A percentile compares a stretch with the other conserved stretches of the same genome.
These are phyloP conservation scores for Luffia ferchaultella DNA, from an alignment of 2,888 invertebrate genomes.

Conservation along the genomic window DNA sequence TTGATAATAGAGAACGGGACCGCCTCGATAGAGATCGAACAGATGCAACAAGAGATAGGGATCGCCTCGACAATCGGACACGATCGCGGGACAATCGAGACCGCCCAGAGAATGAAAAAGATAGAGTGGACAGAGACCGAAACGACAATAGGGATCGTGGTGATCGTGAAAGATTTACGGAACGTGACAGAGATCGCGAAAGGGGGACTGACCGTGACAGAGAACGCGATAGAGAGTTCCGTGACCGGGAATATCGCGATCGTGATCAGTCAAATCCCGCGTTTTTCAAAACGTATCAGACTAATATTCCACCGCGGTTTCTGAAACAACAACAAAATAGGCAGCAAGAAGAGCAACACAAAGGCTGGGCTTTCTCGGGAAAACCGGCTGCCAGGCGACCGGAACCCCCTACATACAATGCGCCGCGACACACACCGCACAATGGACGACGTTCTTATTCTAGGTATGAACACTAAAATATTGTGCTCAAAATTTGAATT, in stretches of 20 bases:
- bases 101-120: slow-evolving; percentile 13
- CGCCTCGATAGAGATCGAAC: slow-evolving; percentile 16
- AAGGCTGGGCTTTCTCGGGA: slow-evolving; percentile 49
- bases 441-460: slow-evolving; percentile 55
- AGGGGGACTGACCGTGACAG: slow-evolving; percentile 24
- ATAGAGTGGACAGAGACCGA: slow-evolving; percentile 37
- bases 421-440: slow-evolving; percentile 44
- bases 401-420: slow-evolving; percentile 44
- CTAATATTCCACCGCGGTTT: slow-evolving; percentile 86
- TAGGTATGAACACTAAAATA: too few species aligned
- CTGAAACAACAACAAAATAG: slow-evolving; percentile 76
- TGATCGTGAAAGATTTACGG: slow-evolving; percentile 24
- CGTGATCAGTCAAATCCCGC: slow-evolving; percentile 65
- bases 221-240: slow-evolving; percentile 28
- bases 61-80: slow-evolving; percentile 21
- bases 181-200: slow-evolving; percentile 22
- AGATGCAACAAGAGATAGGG: neutral
- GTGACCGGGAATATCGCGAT: slow-evolving; percentile 35
- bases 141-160: slow-evolving; percentile 32
- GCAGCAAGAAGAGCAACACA: slow-evolving; percentile 43
- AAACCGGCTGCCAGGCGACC: slow-evolving; percentile 41
- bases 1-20: slow-evolving; percentile 6
- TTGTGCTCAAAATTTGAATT: too few species aligned
- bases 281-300: slow-evolving; percentile 80
- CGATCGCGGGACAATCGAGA: slow-evolving; percentile 15